Evolutionary conservation across 2,888 invertebrate genomes (phyloP), one percentile per base, ranked within the genome.

Genomic region (Hyalella azteca): DNA sequence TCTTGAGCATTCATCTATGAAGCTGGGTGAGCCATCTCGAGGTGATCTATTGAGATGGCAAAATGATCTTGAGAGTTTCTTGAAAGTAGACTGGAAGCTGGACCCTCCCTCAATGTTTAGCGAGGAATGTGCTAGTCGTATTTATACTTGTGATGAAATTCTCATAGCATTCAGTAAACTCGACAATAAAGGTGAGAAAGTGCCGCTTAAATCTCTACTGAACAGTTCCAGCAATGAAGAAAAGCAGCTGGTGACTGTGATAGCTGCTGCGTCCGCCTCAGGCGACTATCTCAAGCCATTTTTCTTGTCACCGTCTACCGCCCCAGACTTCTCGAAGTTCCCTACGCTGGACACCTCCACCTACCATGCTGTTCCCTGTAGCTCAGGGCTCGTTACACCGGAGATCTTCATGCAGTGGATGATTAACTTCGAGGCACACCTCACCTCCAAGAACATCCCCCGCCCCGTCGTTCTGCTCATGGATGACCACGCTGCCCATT

Each of bases 401-500:
- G 75, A 75, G 26, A 9, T 75, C 15, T 75, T 75, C 45, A 41
- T 45, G 40, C 40, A 41, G 45, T 75, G 75, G 75, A 66, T 79
- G 22, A 40, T 48, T 39, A 50, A 73, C 15, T 79, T 79, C 49
- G 79, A 79, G 45, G 32, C 66, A 32, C 49, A 79, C 36, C 32
- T 79, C 5, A 79, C 48, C 26, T 22, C 32, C 3, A 79, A 73
- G 19, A 39, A 73, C 29, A 79, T 79, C 19, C 36, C 32, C 15
- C 66, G 73, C 29, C 79, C 79, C 49, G 79, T 79, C 2, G 79
- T 79, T 32, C 73, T 79, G 36, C 73, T 79, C 73, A 50, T 79
- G 39, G 73, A 79, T 49, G 79, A 79, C 39, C 66, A 79, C n/a
- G 66, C 60, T 19, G 79, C 66, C n/a, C 73, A 73, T n/a, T 73